phyloP scores from a whole-genome alignment of 2,888 invertebrate species.

The Schizaphis graminum region DNA sequence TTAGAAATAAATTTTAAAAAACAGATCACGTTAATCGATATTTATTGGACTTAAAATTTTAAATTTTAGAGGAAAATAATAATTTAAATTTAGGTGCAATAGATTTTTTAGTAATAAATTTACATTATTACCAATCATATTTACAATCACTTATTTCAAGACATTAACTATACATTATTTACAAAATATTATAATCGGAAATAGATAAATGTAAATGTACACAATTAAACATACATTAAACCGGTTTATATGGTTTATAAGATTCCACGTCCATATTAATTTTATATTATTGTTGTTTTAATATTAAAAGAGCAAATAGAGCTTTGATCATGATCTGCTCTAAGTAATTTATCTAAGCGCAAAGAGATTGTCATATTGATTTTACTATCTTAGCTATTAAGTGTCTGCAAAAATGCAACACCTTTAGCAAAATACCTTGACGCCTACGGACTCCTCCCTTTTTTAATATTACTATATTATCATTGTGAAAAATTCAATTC shows the following conservation, averaged over 20 bases:
- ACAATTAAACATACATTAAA: not conserved
- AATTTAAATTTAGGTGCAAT: not conserved
- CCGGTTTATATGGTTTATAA: not conserved
- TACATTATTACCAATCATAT: not conserved
- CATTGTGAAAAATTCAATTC: constrained; percentile 55
- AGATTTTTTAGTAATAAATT: not conserved
- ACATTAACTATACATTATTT: not conserved
- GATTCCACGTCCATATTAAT: not conserved
- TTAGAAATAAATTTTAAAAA: not conserved
- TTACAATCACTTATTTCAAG: not conserved
- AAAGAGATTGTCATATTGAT: constrained; percentile 28
- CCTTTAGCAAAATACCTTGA: constrained; percentile 53
- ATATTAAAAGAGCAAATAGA: not conserved
- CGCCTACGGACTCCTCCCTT: constrained; percentile 48
- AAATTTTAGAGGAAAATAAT: not conserved
- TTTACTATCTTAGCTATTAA: constrained; percentile 15
- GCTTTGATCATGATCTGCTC: not conserved
- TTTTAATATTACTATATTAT: constrained; percentile 44
- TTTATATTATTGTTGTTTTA: not conserved
- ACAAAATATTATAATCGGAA: not conserved
- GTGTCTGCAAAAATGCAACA: constrained; percentile 39
- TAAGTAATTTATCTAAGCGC: constrained; percentile 2
- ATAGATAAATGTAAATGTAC: not conserved
- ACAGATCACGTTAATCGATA: not conserved
- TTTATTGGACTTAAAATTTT: not conserved